Conservation (phyloP, 2,113 vertebrate genomes). For the Paralichthys olivaceus region DNA sequence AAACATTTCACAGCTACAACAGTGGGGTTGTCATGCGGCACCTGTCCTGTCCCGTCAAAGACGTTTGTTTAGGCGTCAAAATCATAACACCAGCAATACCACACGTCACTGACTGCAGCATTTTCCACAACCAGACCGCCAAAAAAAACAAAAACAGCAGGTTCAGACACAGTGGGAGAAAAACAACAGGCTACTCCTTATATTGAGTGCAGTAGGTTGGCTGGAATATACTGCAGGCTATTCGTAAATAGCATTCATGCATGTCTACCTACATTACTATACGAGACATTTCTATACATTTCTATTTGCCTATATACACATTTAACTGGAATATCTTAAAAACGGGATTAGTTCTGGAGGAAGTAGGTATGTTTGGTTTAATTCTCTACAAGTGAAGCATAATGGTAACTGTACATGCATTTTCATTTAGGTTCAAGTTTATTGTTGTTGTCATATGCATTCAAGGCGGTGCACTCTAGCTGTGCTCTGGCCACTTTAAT, state of each 20-base stretch:
- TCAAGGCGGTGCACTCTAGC: not conserved
- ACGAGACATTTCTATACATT: not conserved
- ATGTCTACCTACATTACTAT: not conserved
- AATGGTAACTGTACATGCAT: no score
- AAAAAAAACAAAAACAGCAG: not conserved
- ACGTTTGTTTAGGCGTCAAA: not conserved
- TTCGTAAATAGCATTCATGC: conserved; percentile 3
- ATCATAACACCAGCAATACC: not conserved
- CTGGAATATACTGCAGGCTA: conserved; percentile 6
- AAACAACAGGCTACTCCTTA: no score
- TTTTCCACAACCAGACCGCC: not conserved
- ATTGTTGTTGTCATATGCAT: not conserved
- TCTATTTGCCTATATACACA: not conserved
- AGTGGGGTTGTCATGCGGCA: not conserved
- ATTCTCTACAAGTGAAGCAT: no score
- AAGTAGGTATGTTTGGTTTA: no score
- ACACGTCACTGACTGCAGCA: not conserved
- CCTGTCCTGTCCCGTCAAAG: not conserved
- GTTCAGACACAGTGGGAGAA: no score
- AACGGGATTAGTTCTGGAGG: no score
- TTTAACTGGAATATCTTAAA: no score
- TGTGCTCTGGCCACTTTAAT: not conserved
- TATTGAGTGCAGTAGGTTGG: conserved; percentile 12
- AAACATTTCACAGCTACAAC: not conserved
- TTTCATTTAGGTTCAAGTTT: no score